A percentile compares a stretch with the other conserved stretches of the same genome.
Conservation (phyloP, 2,888 invertebrate species). For the Agrotis exclamationis region DNA sequence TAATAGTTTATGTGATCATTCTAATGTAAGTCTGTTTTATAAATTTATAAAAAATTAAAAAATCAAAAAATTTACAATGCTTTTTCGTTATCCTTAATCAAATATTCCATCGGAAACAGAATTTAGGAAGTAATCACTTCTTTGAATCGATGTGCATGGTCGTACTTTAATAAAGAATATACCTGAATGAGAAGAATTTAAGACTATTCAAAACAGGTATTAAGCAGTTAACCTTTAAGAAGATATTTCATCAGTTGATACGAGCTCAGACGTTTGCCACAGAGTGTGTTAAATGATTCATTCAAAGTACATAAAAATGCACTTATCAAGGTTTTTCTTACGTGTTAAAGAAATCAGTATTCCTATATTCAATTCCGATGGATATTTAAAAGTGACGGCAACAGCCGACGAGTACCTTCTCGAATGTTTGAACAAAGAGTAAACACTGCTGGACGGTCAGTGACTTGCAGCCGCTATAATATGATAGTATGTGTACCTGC, state of each 20-base stretch:
- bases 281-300: background rate
- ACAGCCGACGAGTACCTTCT: background rate
- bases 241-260: slow-evolving; percentile 13
- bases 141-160: background rate
- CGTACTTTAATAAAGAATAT: background rate
- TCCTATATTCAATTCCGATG: background rate
- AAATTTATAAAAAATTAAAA: slow-evolving; percentile 85
- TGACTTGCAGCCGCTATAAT: slow-evolving; percentile 49
- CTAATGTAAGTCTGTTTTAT: slow-evolving; percentile 91
- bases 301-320: background rate
- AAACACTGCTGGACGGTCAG: slow-evolving; percentile 56
- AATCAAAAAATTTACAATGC: slow-evolving; percentile 74
- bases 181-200: background rate
- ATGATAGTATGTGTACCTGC: slow-evolving; percentile 21
- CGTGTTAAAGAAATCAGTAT: background rate
- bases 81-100: slow-evolving; percentile 39
- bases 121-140: background rate
- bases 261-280: background rate
- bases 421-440: slow-evolving; percentile 42
- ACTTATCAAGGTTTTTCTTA: background rate
- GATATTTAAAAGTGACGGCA: slow-evolving; percentile 4
- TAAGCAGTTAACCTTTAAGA: background rate
- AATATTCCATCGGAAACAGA: background rate
- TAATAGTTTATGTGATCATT: slow-evolving; percentile 90
- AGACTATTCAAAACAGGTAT: background rate